A percentile compares a stretch with the other conserved stretches of the same genome.
Conservation (phyloP, 2,888 invertebrate genomes). For the Eupithecia abbreviata region DNA sequence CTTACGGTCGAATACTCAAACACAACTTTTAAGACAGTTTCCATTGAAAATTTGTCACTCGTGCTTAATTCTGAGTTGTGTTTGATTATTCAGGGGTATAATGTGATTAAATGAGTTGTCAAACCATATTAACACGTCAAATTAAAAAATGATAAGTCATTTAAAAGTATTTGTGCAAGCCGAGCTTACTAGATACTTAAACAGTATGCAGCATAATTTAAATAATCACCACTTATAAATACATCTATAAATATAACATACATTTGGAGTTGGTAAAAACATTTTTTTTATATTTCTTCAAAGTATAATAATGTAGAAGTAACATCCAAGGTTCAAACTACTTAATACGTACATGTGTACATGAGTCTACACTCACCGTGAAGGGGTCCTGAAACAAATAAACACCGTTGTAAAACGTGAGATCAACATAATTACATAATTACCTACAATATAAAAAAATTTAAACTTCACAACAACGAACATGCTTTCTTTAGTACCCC, state of each 20-base stretch:
- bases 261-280: neutral
- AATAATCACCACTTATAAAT: neutral
- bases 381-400: constrained; percentile 86
- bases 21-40: too few relatives aligned
- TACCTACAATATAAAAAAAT: neutral
- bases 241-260: neutral
- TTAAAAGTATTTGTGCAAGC: neutral
- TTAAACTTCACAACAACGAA: neutral
- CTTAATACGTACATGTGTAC: neutral
- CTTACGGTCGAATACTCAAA: too few relatives aligned
- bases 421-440: neutral
- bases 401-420: constrained; percentile 44
- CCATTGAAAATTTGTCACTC: too few relatives aligned
- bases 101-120: neutral
- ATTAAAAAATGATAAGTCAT: neutral
- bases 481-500: neutral
- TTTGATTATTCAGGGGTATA: neutral
- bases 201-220: neutral
- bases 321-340: neutral
- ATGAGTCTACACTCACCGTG: constrained; percentile 83
- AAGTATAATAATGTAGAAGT: neutral
- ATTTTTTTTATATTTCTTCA: neutral
- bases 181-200: neutral
- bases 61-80: too few relatives aligned
- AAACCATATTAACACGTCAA: neutral